These are phyloP conservation scores for Drosophila albomicans DNA, from an alignment of 1,140 invertebrate species.

Conservation along the genomic window DNA sequence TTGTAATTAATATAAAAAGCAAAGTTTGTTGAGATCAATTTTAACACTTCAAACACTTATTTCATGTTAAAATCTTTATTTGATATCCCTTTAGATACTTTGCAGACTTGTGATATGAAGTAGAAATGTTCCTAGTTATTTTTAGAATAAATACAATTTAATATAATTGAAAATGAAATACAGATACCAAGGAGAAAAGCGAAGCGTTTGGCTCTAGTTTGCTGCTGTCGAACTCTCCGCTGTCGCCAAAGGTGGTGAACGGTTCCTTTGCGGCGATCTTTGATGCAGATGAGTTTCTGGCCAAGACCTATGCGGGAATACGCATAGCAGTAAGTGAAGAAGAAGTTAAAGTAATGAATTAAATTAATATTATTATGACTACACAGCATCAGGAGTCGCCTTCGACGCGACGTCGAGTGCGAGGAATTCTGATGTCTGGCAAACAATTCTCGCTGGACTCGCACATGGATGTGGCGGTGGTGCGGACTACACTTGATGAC, in stretches of 20 bases:
- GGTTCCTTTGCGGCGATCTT: slow-evolving; percentile 98
- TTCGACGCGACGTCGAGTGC: slow-evolving; percentile 92
- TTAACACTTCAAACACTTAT: no score
- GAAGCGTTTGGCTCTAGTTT: slow-evolving; percentile 97
- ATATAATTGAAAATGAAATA: background rate
- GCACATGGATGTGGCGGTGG: slow-evolving; percentile 93
- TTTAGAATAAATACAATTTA: no score
- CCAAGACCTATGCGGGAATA: slow-evolving; percentile 92
- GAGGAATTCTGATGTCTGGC: slow-evolving; percentile 94
- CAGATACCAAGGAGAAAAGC: slow-evolving; percentile 92
- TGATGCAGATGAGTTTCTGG: slow-evolving; percentile 93
- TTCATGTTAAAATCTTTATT: no score
- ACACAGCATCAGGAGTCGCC: slow-evolving; percentile 82
- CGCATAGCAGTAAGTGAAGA: slow-evolving; percentile 68
- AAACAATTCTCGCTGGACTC: slow-evolving; percentile 96
- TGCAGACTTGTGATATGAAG: no score
- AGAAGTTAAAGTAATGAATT: background rate
- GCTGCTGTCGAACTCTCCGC: slow-evolving; percentile 96
- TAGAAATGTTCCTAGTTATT: no score
- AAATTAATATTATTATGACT: background rate
- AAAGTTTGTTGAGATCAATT: no score
- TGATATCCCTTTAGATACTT: no score
- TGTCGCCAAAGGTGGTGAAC: slow-evolving; percentile 98
- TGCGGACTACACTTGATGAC: slow-evolving; percentile 67
- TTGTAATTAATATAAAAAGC: no score